These are phyloP conservation scores for Drymodes brunneopygia DNA, from an alignment of 2,113 vertebrate genomes.

Conservation along the genomic window DNA sequence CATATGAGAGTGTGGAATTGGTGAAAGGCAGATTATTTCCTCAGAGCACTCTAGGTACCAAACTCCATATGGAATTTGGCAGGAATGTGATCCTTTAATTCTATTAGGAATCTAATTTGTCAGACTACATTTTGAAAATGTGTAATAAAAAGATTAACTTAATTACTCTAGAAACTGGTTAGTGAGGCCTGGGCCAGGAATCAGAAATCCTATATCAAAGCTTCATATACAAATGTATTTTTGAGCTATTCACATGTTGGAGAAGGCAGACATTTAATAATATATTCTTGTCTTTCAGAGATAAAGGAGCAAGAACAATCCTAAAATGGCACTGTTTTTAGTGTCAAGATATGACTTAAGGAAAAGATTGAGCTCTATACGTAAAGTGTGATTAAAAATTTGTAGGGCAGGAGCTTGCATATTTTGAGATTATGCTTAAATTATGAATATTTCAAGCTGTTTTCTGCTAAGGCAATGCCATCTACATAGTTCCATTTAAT, in stretches of 20 bases:
- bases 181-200: neutral
- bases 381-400: neutral
- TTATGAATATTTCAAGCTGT: neutral
- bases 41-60: neutral
- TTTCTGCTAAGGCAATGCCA: neutral
- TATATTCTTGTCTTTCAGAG: neutral
- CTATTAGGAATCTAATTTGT: neutral
- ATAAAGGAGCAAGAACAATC: neutral
- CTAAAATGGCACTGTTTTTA: neutral
- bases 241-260: neutral
- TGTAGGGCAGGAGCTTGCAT: neutral
- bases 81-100: slow-evolving; percentile 2
- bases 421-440: neutral
- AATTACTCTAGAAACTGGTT: neutral
- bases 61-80: neutral
- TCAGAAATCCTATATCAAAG: neutral
- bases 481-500: slow-evolving; percentile 34
- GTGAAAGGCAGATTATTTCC: neutral
- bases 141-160: neutral
- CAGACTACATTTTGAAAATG: neutral
- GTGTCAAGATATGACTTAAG: neutral
- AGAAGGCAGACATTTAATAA: neutral
- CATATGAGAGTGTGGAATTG: neutral
- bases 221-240: neutral
- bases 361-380: neutral